Evolutionary conservation across 2,888 invertebrate genomes (phyloP), one percentile per base, ranked within the genome.

Genomic region (Schizaphis graminum): DNA sequence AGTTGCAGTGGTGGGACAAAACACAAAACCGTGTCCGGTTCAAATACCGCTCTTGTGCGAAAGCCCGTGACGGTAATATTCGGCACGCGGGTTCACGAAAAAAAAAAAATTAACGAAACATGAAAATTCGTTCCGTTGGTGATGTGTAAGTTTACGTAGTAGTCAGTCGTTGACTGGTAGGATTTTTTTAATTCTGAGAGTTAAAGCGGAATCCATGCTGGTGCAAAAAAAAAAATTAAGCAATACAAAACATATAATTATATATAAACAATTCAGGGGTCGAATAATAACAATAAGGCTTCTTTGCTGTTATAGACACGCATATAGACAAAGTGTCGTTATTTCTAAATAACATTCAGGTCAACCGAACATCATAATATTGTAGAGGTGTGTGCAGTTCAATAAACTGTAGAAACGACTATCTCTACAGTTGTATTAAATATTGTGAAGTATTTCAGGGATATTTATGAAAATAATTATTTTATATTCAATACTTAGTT

Each of bases 121-220:
- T 7, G n/a, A 67, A 57, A 47, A 92, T 87, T 1, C 35, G 7
- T 87, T 41, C 44, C 16, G 28, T 49, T 49, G 47, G n/a, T 28
- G 47, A 77, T 77, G 8, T 77, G 21, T 16, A 16, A 21, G n/a
- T 91, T 84, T 28, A 28, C 24, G 35, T 21, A 35, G 21, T 77
- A 77, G 77, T 8, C 77, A 35, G 16, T 57, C 8, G 77, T 91
- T 35, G n/a, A 67, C 49, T 35, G 77, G 35, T 49, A 21, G 16
- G 47, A 21, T 24, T 24, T 90, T 77, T 77, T 91, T 53, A 35
- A 35, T 26, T 13, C 67, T 44, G 11, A 49, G 57, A 57, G 86
- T 90, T 87, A 26, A 85, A 61, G 35, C 86, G 57, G 91, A 91
- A 91, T 91, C 91, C 91, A 28, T 91, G 91, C 85, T 47, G 57